Base-by-base conservation (phyloP, 2,888 invertebrate genomes). In the Cephalotes varians region DNA sequence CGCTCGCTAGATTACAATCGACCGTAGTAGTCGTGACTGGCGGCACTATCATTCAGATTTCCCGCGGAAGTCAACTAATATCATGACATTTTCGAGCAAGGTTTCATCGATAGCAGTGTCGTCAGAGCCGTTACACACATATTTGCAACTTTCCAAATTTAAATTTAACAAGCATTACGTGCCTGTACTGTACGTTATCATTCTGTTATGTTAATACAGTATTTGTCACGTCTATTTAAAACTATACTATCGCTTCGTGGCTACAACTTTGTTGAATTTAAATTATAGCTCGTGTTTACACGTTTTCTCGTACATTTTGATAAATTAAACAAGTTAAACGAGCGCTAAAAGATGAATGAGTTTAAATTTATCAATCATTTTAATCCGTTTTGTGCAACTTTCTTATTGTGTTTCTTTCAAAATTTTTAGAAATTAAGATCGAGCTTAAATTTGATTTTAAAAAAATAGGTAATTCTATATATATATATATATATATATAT, bases 71-170 rank as follows among this genome's bases (percentile, higher is more conserved):
- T 85, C 82, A 85, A 84, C 87, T 84, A 93, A 92, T 91, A 92
- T 92, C 90, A 93, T 90, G 87, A 85, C 85, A 91, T 93, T 93
- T 92, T 92, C 93, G 92, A 91, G 91, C 91, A 92, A 92, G 92
- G 92, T 91, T 93, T 92, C 40, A 21, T 31, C 44, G 31, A 21
- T 56, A 71, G 34, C 44, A 18, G 1, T 79, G 6, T 28, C 56
- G 77, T 54, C 69, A 31, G 54, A 67, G 15, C 40, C 54, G 10
- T 77, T n/a, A n/a, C 44, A 21, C 40, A 40, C 12, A 31, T 37
- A 21, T 69, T 64, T 54, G 40, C 40, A 71, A 71, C 40, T 31
- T 49, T 56, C 12, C 72, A 44, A 69, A 77, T 79, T 79, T 56
- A 79, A 71, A 79, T 79, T 44, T 47, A 79, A 56, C 71, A 77